Evolutionary conservation across 1,140 invertebrate species (phyloP).

Genomic region (Diachasmimorpha longicaudata): DNA sequence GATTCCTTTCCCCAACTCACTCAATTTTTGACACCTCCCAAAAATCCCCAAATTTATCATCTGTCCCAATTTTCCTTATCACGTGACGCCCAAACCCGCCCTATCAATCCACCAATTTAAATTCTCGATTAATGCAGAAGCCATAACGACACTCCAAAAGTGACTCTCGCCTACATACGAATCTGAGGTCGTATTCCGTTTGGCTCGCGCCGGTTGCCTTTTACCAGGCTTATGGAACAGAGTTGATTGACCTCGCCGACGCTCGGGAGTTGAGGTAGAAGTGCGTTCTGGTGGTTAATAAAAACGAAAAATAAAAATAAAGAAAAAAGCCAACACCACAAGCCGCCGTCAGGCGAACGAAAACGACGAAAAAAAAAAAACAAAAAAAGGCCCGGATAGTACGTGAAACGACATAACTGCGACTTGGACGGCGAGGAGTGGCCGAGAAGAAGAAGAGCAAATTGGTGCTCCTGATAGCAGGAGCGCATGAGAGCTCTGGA

Average conservation of each 20-base stretch:
- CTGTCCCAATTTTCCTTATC: too few relatives aligned
- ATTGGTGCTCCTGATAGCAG: constrained; percentile 61
- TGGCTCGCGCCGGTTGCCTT: constrained; percentile 1
- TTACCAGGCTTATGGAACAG: constrained; percentile 10
- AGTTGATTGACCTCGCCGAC: not conserved
- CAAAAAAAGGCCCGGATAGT: constrained; percentile 8
- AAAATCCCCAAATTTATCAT: too few relatives aligned
- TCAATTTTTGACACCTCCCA: too few relatives aligned
- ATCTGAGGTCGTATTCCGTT: constrained; percentile 4
- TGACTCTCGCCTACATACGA: constrained; percentile 7
- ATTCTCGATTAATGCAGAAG: not conserved
- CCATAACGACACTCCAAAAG: not conserved
- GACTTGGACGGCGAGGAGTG: constrained; percentile 53
- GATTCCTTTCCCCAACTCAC: too few relatives aligned
- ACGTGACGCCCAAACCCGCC: not conserved
- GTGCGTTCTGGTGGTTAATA: constrained; percentile 8
- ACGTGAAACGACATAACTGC: constrained; percentile 22
- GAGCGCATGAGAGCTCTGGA: constrained; percentile 49
- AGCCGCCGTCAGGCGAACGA: not conserved
- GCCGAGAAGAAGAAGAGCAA: constrained; percentile 64
- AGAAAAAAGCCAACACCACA: not conserved
- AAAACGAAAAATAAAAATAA: not conserved
- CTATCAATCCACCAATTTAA: not conserved
- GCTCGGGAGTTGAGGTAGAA: constrained; percentile 2
- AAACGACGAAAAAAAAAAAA: not conserved